phyloP scores from a whole-genome alignment of 2,113 vertebrate genomes.

The Sylvilagus bachmani region DNA sequence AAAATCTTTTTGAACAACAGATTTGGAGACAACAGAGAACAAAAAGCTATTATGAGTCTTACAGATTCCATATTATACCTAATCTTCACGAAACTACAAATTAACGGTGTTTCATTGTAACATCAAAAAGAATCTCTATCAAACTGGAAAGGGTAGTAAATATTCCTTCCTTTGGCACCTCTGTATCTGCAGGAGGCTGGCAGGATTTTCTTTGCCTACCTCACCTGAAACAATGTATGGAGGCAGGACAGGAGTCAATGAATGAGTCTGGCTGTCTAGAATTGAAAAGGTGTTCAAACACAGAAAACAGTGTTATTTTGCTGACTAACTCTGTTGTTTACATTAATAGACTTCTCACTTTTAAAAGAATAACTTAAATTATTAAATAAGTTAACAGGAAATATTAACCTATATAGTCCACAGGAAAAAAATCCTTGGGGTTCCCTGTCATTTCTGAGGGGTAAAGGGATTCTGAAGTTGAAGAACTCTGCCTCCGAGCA shows the following conservation, averaged over 20 bases:
- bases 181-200: neutral
- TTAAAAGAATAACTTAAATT: neutral
- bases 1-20: neutral
- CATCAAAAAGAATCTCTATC: neutral
- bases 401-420: neutral
- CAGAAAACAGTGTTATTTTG: neutral
- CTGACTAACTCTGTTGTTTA: slow-evolving; percentile 1
- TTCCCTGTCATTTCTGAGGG: neutral
- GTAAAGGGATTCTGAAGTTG: neutral
- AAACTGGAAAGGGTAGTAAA: slow-evolving; percentile 1
- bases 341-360: neutral
- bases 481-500: neutral
- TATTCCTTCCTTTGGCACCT: neutral
- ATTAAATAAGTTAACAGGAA: neutral
- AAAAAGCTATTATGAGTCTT: neutral
- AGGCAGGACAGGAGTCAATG: neutral
- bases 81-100: slow-evolving; percentile 36
- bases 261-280: neutral
- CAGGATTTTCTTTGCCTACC: neutral
- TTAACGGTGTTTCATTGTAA: neutral
- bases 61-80: neutral
- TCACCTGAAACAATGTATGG: neutral
- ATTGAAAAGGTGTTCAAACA: slow-evolving; percentile 28
- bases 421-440: neutral
- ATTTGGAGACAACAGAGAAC: neutral